Percentiles rank a stretch among this genome's conserved stretches.
Evolutionary conservation across 2,113 vertebrate genomes (phyloP).

Genomic region (Takifugu bimaculatus): DNA sequence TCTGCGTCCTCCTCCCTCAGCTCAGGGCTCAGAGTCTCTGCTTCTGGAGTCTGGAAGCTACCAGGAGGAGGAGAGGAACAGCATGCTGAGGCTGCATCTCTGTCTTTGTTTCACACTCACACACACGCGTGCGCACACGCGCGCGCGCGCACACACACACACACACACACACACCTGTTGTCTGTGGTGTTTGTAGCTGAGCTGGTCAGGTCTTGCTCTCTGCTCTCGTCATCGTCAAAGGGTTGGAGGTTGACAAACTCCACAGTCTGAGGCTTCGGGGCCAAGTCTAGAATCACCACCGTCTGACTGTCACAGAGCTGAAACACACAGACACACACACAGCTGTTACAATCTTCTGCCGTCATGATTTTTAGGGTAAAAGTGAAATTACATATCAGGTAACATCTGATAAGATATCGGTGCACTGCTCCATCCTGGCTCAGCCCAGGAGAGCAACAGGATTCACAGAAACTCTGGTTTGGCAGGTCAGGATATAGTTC

Average conservation of each 20-base stretch:
- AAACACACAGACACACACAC: conserved; percentile 15
- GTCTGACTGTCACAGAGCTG: conserved; percentile 51
- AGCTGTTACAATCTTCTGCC: no score
- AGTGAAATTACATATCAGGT: no score
- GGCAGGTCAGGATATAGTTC: no score
- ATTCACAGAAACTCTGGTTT: no score
- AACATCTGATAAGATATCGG: no score
- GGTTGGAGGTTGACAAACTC: conserved; percentile 48
- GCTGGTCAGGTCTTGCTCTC: conserved; percentile 50
- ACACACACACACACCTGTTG: conserved; percentile 51
- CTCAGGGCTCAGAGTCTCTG: conserved; percentile 70
- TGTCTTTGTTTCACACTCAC: not conserved
- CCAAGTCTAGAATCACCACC: conserved; percentile 49
- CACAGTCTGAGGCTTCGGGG: conserved; percentile 33
- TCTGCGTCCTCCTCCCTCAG: conserved; percentile 31
- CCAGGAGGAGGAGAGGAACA: not conserved
- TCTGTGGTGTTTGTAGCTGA: conserved; percentile 45
- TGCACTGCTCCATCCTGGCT: no score
- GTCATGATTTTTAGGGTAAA: no score
- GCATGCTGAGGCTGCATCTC: not conserved
- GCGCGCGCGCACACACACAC: not conserved
- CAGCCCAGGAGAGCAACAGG: no score
- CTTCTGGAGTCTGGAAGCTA: conserved; percentile 72
- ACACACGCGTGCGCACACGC: not conserved
- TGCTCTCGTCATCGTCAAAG: conserved; percentile 45